A percentile compares a stretch with the other conserved stretches of the same genome.
Conservation (phyloP, 53 echinoderm and acorn worm species). For the Stichopus horrens region DNA sequence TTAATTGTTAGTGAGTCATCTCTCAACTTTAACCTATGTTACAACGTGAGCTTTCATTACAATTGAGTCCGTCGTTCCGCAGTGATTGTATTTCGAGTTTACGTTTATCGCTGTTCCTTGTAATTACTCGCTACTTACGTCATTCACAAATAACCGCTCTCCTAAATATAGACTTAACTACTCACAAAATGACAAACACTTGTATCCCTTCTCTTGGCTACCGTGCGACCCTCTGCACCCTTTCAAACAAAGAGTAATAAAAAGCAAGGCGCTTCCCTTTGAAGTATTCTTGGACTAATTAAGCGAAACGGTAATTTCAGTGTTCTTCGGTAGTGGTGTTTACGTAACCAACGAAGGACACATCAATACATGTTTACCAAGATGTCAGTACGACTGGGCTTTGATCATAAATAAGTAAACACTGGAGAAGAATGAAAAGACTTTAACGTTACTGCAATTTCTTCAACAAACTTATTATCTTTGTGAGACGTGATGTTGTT, state of each 20-base stretch:
- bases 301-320: conserved; percentile 26
- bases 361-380: neutral
- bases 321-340: conserved; percentile 33
- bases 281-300: conserved; percentile 34
- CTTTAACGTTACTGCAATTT: no score
- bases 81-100: neutral
- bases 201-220: conserved; percentile 36
- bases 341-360: conserved; percentile 13
- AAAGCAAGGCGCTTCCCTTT: conserved; percentile 35
- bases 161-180: conserved; percentile 26
- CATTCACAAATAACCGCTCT: conserved; percentile 6
- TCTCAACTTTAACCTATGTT: conserved; percentile 14
- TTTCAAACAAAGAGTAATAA: conserved; percentile 39
- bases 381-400: no score
- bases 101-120: conserved; percentile 26
- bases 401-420: no score
- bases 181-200: conserved; percentile 32
- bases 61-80: conserved; percentile 1
- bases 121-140: conserved; percentile 25
- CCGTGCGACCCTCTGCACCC: conserved; percentile 28
- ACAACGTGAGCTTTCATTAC: neutral
- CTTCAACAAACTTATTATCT: no score
- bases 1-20: neutral
- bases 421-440: no score
- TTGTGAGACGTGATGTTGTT: no score